A percentile compares a stretch with the other conserved stretches of the same genome.
phyloP scores from a whole-genome alignment of 2,888 invertebrate species.

The Augochlorella aurata region DNA sequence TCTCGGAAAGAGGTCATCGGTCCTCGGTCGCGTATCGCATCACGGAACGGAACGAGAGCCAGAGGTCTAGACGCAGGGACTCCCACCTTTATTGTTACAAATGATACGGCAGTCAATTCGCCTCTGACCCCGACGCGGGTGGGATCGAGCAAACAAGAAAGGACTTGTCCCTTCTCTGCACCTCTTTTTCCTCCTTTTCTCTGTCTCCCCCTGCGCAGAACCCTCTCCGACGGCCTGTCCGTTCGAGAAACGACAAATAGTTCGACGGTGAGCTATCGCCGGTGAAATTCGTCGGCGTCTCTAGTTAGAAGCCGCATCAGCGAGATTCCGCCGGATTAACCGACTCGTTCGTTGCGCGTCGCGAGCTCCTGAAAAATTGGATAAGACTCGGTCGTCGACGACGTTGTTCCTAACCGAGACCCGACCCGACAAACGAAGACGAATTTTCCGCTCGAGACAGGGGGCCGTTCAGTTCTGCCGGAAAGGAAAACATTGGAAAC shows the following conservation, averaged over 20 bases:
- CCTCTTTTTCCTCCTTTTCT: conserved; percentile 25
- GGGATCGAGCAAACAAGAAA: conserved; percentile 67
- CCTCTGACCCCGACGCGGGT: conserved; percentile 65
- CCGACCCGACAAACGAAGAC: conserved; percentile 52
- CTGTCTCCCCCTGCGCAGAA: conserved; percentile 12
- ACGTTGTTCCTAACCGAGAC: conserved; percentile 21
- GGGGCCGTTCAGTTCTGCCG: not conserved
- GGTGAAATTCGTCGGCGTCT: conserved; percentile 67
- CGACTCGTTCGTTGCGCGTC: conserved; percentile 47
- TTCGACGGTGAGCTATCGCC: conserved; percentile 74
- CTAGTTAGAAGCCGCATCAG: conserved; percentile 62
- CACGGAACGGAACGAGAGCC: conserved; percentile 53
- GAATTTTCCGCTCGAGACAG: conserved; percentile 52
- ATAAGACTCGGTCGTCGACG: conserved; percentile 53
- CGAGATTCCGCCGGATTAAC: conserved; percentile 70
- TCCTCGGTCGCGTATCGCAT: conserved; percentile 46
- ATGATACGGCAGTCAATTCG: conserved; percentile 71
- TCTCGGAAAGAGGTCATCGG: conserved; percentile 45
- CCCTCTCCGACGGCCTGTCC: not conserved
- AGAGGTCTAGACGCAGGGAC: conserved; percentile 65
- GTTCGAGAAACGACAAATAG: conserved; percentile 67
- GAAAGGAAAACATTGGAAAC: conserved; percentile 15
- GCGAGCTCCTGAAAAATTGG: conserved; percentile 72
- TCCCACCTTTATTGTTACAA: conserved; percentile 74
- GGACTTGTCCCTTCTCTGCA: conserved; percentile 28